Evolutionary conservation across 2,797 vertebrate species (phyloP).

Genomic region (Bradypodion pumilum): DNA sequence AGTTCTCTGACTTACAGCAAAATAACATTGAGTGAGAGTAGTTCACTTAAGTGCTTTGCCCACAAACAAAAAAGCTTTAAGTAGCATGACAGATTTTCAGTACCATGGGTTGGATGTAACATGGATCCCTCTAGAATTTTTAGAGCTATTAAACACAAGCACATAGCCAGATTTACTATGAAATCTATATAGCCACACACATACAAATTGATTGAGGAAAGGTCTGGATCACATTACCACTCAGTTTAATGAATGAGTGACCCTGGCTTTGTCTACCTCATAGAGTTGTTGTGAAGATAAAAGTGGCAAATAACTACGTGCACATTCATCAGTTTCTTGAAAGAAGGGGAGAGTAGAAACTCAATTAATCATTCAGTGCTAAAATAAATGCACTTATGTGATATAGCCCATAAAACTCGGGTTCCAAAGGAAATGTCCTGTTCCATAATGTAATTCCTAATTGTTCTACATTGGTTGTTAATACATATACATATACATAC

Average conservation of each 20-base stretch:
- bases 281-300: neutral
- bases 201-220: neutral
- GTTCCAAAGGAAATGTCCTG: neutral
- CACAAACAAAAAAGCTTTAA: neutral
- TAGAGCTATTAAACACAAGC: neutral
- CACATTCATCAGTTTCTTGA: no score
- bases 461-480: slow-evolving; percentile 26
- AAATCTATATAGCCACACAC: neutral
- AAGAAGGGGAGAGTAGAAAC: no score
- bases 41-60: neutral
- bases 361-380: no score
- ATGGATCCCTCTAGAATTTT: neutral
- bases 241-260: neutral
- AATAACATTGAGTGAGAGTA: neutral
- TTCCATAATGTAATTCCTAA: rapidly evolving
- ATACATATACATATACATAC: no score
- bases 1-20: neutral
- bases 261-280: neutral
- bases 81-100: neutral
- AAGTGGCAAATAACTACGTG: neutral
- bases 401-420: neutral
- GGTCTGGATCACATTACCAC: neutral
- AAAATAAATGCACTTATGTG: neutral
- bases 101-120: neutral
- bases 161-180: no score